Base-by-base conservation (phyloP, 2,797 vertebrate species). In the Dryobates pubescens region DNA sequence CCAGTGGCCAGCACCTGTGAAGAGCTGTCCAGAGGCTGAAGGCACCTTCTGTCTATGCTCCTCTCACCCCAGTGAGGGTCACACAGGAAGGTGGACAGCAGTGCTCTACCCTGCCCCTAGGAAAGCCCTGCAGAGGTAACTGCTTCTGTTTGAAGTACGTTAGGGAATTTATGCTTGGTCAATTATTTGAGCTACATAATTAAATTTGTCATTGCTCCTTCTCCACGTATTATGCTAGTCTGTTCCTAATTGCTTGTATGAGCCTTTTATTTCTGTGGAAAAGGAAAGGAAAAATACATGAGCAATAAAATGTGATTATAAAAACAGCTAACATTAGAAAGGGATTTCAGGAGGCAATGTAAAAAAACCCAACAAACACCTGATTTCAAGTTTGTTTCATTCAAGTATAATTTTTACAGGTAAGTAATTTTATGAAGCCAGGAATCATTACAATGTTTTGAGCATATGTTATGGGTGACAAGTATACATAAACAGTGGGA, bases 11-110 rank as follows among this genome's bases (percentile, higher is more conserved):
- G 45, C 22, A 54, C 24, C 58, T 56, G 11, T 34, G 47, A 72
- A 59, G 27, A 32, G 27, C 45, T 43, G 32, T 13, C 62, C 68
- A 36, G n/a, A 34, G 32, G 6, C 32, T 26, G 10, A 13, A 56
- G 30, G 13, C 0, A 1, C 32, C 12, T 67, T 54, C 54, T 47
- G 32, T 30, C 23, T 24, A 11, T 2, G 4, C 13, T 63, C 24
- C 53, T 76, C 43, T 79, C 3, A 4, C 5, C 9, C 30, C 26
- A n/a, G 38, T 0, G 0, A 75, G 51, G 24, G 15, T 38, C 51
- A 75, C 0, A 0, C 8, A 36, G 20, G 17, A 62, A 73, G 16
- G 29, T 0, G 1, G 29, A 45, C 65, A 88, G 45, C 0, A 0
- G 13, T 17, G 14, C 12, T 68, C 53, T 38, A 58, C 57, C 7